A percentile compares a stretch with the other conserved stretches of the same genome.
Evolutionary conservation across 2,797 vertebrate species (phyloP).

Genomic region (Eleutherodactylus coqui): DNA sequence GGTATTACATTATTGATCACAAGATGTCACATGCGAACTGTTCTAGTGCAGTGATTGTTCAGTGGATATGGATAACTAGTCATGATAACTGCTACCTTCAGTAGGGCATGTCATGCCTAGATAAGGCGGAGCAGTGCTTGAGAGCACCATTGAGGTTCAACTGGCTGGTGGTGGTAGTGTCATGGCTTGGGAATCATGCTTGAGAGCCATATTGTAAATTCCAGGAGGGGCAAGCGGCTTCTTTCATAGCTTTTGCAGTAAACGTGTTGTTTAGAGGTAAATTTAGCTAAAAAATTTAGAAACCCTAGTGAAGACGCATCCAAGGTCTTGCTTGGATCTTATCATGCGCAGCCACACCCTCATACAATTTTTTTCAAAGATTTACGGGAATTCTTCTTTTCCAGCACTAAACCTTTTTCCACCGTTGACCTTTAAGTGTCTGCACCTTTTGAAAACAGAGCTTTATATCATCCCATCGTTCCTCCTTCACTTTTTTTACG

Average conservation of each 20-base stretch:
- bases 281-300: neutral
- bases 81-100: no score
- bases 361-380: neutral
- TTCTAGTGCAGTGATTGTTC: no score
- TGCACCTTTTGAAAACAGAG: neutral
- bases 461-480: constrained; percentile 11
- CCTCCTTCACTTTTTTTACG: neutral
- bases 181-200: no score
- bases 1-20: no score
- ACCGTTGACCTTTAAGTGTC: constrained; percentile 32
- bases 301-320: neutral
- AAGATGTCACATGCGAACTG: no score
- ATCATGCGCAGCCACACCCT: neutral
- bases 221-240: neutral
- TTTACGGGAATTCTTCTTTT: neutral
- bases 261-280: neutral
- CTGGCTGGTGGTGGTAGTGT: no score
- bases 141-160: no score
- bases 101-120: no score
- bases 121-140: no score
- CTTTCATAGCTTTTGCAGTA: neutral
- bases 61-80: no score
- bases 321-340: neutral
- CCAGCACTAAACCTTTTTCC: neutral
- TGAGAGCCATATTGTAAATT: neutral